phyloP scores from a whole-genome alignment of 2,113 vertebrate species.

The Lepus americanus region DNA sequence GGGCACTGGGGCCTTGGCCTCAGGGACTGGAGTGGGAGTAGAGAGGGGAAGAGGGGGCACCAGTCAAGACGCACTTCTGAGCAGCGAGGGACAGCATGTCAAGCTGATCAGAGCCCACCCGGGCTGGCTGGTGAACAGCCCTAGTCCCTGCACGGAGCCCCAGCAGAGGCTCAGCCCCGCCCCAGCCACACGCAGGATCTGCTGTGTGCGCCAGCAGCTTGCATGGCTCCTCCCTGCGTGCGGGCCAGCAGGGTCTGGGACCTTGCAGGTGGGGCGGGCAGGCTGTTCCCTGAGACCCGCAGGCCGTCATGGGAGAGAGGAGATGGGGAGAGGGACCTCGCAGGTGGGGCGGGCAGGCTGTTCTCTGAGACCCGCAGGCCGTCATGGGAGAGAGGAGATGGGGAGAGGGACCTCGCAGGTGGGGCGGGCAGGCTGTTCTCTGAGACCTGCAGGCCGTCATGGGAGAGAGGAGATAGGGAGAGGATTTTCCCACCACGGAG shows the following conservation, averaged over 20 bases:
- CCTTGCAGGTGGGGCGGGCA: neutral
- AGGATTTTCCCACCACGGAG: too few relatives aligned
- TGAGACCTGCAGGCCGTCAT: too few relatives aligned
- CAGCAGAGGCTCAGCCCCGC: too few relatives aligned
- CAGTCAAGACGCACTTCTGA: neutral
- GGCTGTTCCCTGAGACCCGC: neutral
- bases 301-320: neutral
- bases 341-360: too few relatives aligned
- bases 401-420: too few relatives aligned
- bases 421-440: too few relatives aligned
- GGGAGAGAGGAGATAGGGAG: neutral
- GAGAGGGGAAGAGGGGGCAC: neutral
- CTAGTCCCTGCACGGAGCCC: too few relatives aligned
- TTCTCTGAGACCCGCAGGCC: neutral
- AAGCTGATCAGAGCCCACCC: neutral
- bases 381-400: rapidly evolving
- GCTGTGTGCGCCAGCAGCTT: too few relatives aligned
- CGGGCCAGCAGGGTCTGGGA: neutral
- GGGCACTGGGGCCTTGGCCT: neutral
- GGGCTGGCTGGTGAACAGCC: neutral
- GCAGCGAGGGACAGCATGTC: rapidly evolving
- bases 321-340: neutral
- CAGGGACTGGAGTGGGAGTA: neutral
- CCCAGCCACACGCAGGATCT: too few relatives aligned
- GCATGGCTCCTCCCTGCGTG: too few relatives aligned